Base-by-base conservation (phyloP, 2,113 vertebrate species). In the Pungitius pungitius region DNA sequence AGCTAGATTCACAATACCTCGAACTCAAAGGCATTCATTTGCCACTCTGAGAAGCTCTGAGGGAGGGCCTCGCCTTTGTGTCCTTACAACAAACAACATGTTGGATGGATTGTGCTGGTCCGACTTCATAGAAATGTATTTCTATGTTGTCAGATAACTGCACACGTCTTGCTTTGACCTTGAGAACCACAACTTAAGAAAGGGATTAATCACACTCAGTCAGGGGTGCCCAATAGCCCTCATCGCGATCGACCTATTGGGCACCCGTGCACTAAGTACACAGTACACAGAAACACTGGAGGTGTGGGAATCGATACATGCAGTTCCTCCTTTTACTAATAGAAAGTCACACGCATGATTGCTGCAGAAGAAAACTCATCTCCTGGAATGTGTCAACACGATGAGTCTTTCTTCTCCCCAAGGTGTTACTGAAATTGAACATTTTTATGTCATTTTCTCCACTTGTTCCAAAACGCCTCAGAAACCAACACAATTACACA, bases 331-430 rank as follows among this genome's bases (percentile, higher is more conserved):
- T 4, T 33, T 57, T 13, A 24, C 2, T n/a, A 43, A 43, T 15
- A 24, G 5, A 35, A 57, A 20, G 10, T 17, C 14, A 18, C 6
- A 2, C 8, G 49, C 40, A 49, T 24, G 20, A 30, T 7, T 17
- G 39, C 30, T 22, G n/a, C 3, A 54, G 11, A 43, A 33, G 15
- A 52, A 68, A 18, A 39, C 11, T 17, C 6, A 43, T 40, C 51
- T 55, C 11, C 4, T 59, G 30, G 57, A 61, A 30, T 51, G 33
- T 20, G 15, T 47, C 37, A 2, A 61, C 11, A 8, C 22, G 35
- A 61, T 62, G 37, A 62, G 51, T 33, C n/a, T 37, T 40, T 59
- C 22, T 67, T 59, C 9, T 51, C 43, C 51, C 61, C n/a, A 47
- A n/a, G 8, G 24, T 30, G 22, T 33, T 4, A 24, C 3, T 37